Evolutionary conservation across 2,113 vertebrate genomes (phyloP), one percentile per base, ranked within the genome.

Genomic region (Lagopus muta): DNA sequence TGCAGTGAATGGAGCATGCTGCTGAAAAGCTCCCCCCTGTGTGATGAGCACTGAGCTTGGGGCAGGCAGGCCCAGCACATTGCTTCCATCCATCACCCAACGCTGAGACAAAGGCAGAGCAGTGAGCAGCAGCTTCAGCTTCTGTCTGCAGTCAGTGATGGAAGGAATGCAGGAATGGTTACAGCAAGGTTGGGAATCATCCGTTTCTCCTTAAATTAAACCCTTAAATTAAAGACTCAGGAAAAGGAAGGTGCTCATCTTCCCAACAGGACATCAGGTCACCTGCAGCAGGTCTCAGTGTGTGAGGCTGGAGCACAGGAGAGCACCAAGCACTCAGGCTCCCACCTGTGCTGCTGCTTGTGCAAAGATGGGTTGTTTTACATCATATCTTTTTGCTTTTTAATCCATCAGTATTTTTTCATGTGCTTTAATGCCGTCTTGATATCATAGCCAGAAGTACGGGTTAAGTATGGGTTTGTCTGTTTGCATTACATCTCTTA

Each of bases 111-210:
- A 60, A 67, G 47, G 18, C 7, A 5, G 70, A 67, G 15, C 32
- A 43, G 17, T 22, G n/a, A 89, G 86, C 67, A 61, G 83, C 91
- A 80, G 62, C 82, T 69, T 24, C 27, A 18, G 82, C 69, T 65
- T 80, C 15, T 55, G 5, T 24, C 13, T 57, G 27, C 60, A 65
- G 10, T 42, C 64, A 11, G 48, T 67, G 54, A 3, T 45, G 66
- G 54, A 6, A 62, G n/a, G 64, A 7, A 16, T 1, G 0, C 0
- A 2, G 58, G 1, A 27, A 16, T 50, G 38, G n/a, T 25, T 74
- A 30, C 55, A 32, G 5, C 38, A 40, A 30, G 58, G 6, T 2
- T n/a, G 55, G 66, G 42, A 50, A 22, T 69, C 48, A 3, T 47
- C 66, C 18, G 14, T 48, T 69, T 60, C 18, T 64, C 8, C 19